Base-by-base conservation (phyloP, 2,797 vertebrate species). In the Anas capensis region DNA sequence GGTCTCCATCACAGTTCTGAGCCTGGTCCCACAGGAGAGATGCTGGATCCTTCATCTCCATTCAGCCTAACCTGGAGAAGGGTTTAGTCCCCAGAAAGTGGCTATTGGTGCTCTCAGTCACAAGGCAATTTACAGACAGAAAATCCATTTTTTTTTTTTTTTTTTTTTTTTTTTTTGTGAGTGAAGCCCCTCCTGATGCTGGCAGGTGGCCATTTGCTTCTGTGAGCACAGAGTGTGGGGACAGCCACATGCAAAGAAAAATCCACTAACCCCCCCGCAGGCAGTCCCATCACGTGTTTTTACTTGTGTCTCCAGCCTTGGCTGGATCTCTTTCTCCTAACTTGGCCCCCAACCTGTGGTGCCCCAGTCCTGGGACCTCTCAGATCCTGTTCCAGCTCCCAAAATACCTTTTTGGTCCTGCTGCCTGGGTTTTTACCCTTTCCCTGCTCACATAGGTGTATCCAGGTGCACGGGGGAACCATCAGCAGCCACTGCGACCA, bases 171-270 rank as follows among this genome's bases (percentile, higher is more conserved):
- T 42, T 17, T 42, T 17, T 42, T 42, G 16, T 42, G 42, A 42
- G 42, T 89, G 70, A 49, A 2, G 18, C 17, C 5, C 70, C 15
- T 13, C 26, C 34, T 29, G 69, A 34, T 29, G 46, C 58, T 34
- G 34, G 34, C 34, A 34, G 34, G 34, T 27, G 24, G 46, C 27
- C 1, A 10, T 31, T 70, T 65, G 20, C 46, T 58, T 75, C 68
- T 36, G 51, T 8, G 5, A 2, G 14, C 54, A 14, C 1, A 0
- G 21, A 27, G 17, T 1, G 0, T 10, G 24, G 56, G 64, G 19
- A 81, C 42, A 69, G 18, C 8, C 40, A 27, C 18, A 16, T 11
- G 11, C 16, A 54, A 33, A 61, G 27, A 16, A 60, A 73, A 72
- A 64, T 46, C 60, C 31, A 34, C 44, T 36, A 9, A 77, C 14